These are phyloP conservation scores for Drosophila orena DNA, from an alignment of 1,140 invertebrate genomes.

Conservation along the genomic window DNA sequence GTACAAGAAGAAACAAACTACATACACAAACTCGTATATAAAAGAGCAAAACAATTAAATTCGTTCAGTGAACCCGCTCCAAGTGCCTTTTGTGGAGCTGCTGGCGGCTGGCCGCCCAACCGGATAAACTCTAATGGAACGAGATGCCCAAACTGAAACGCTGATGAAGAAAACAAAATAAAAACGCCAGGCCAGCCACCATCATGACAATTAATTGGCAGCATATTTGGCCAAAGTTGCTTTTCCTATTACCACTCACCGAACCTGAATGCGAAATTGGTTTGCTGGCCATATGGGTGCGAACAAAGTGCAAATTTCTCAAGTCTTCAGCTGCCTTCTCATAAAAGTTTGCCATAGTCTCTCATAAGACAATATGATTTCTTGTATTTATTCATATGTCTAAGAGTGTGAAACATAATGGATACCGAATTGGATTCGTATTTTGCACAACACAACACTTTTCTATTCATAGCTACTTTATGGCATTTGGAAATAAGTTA, in stretches of 20 bases:
- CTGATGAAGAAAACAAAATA: conserved; percentile 22
- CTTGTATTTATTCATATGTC: conserved; percentile 14
- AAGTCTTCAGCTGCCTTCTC: conserved; percentile 16
- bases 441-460: neutral
- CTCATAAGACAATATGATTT: conserved; percentile 5
- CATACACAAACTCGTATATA: neutral
- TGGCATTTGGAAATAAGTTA: conserved; percentile 1
- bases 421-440: conserved; percentile 21
- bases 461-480: conserved; percentile 15
- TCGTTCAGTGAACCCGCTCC: conserved; percentile 66
- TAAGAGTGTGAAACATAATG: conserved; percentile 19
- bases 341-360: conserved; percentile 7
- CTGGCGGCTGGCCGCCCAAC: conserved; percentile 14
- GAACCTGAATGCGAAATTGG: conserved; percentile 32
- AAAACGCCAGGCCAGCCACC: conserved; percentile 30
- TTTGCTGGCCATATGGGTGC: conserved; percentile 8
- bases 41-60: conserved; percentile 69
- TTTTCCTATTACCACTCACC: conserved; percentile 22
- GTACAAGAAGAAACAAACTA: conserved; percentile 1
- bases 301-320: conserved; percentile 17
- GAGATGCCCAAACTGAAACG: conserved; percentile 40
- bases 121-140: conserved; percentile 54
- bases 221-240: conserved; percentile 22
- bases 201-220: conserved; percentile 64
- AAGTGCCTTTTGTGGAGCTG: conserved; percentile 48